Evolutionary conservation across 2,888 invertebrate genomes (phyloP).

Genomic region (Argyra leucocephala): DNA sequence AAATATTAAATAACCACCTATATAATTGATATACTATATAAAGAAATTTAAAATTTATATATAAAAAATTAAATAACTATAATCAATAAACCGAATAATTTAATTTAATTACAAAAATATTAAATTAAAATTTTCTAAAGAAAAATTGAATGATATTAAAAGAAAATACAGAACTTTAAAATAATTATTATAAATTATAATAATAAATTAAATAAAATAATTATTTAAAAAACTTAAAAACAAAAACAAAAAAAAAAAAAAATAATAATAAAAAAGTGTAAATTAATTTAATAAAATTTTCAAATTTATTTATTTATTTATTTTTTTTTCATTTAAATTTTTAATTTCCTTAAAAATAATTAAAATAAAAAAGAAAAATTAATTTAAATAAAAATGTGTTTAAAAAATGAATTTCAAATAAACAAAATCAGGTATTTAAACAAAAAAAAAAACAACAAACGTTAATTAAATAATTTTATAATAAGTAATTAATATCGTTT

Average conservation of each 20-base stretch:
- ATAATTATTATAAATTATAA: slow-evolving; percentile 9
- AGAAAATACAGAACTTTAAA: slow-evolving; percentile 9
- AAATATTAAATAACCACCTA: background rate
- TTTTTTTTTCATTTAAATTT: background rate
- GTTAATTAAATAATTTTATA: background rate
- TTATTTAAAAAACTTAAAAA: no score
- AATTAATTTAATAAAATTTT: background rate
- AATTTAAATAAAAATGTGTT: background rate
- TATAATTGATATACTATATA: background rate
- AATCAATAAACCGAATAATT: background rate
- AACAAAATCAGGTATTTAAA: background rate
- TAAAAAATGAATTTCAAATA: background rate
- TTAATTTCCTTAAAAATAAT: background rate
- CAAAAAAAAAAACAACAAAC: background rate
- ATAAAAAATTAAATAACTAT: background rate
- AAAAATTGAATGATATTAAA: slow-evolving; percentile 14
- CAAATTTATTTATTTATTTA: background rate
- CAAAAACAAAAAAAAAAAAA: background rate
- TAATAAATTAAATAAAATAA: background rate
- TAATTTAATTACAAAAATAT: slow-evolving; percentile 17
- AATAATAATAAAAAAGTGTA: background rate
- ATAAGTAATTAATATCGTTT: background rate
- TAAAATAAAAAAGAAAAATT: background rate
- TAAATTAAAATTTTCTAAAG: slow-evolving; percentile 15
- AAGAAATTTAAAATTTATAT: background rate